Evolutionary conservation across 2,888 invertebrate species (phyloP).

Genomic region (Acrobasis repandana): DNA sequence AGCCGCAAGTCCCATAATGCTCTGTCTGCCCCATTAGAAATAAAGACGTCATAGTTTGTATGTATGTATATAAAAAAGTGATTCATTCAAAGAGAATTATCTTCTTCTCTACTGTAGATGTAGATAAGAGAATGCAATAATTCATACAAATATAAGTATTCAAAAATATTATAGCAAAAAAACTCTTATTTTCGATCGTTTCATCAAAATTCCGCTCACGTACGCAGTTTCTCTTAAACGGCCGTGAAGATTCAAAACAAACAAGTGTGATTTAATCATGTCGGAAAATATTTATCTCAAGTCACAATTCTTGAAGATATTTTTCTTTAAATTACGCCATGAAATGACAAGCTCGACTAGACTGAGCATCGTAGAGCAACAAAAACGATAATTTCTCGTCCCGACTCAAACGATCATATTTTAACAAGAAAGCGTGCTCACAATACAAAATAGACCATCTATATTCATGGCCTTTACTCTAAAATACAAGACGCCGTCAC

Average conservation of each 20-base stretch:
- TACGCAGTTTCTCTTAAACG: not conserved
- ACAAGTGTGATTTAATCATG: not conserved
- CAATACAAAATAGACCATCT: slow-evolving; percentile 52
- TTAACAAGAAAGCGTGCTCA: slow-evolving; percentile 47
- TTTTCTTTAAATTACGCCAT: slow-evolving; percentile 7
- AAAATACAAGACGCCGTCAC: slow-evolving; percentile 44
- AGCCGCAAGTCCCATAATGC: too few relatives aligned
- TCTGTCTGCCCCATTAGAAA: too few relatives aligned
- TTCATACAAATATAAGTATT: too few relatives aligned
- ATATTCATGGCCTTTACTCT: slow-evolving; percentile 51
- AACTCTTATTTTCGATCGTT: not conserved
- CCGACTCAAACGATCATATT: slow-evolving; percentile 48
- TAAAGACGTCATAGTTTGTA: too few relatives aligned
- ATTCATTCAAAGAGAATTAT: too few relatives aligned
- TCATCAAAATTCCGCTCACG: not conserved
- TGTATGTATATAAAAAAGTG: too few relatives aligned
- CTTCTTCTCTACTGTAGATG: too few relatives aligned
- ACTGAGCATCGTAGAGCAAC: slow-evolving; percentile 30
- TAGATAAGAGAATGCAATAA: too few relatives aligned
- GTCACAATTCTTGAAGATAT: not conserved
- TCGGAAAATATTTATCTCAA: not conserved
- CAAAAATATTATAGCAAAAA: too few relatives aligned
- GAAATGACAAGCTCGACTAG: slow-evolving; percentile 18
- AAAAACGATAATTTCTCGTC: slow-evolving; percentile 37
- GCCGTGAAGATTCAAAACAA: not conserved